phyloP scores from a whole-genome alignment of 2,797 vertebrate genomes.

The Diplodus sargus region DNA sequence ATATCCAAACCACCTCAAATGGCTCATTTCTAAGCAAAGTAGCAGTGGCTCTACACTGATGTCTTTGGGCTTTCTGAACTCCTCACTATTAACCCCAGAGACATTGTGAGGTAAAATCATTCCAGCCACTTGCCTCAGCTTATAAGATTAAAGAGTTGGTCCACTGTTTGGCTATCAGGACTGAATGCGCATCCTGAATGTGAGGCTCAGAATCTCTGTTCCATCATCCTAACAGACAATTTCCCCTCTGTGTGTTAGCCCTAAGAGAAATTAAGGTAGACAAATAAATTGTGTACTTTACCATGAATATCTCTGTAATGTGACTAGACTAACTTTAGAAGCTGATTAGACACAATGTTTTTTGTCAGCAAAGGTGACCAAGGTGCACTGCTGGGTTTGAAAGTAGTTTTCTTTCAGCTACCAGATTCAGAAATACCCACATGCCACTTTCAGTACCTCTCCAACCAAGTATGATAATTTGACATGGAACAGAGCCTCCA shows the following conservation, averaged over 20 bases:
- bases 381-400: not conserved
- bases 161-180: not conserved
- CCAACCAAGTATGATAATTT: constrained; percentile 15
- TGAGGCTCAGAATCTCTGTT: not conserved
- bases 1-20: not conserved
- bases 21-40: not conserved
- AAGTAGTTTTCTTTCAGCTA: not conserved
- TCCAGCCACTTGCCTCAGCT: not conserved
- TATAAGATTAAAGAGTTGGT: not conserved
- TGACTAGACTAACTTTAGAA: not conserved
- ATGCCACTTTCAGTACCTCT: not conserved
- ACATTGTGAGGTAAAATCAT: not conserved
- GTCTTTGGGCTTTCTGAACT: not conserved
- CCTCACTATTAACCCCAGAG: not conserved
- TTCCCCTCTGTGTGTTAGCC: not conserved
- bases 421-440: constrained; percentile 2
- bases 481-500: constrained; percentile 5
- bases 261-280: not conserved
- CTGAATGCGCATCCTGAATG: not conserved
- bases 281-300: not conserved
- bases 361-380: not conserved
- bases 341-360: not conserved
- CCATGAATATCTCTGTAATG: not conserved
- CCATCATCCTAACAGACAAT: not conserved
- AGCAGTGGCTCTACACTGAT: not conserved